Conservation (phyloP, 2,888 invertebrate species). For the Dicyrtomina minuta region DNA sequence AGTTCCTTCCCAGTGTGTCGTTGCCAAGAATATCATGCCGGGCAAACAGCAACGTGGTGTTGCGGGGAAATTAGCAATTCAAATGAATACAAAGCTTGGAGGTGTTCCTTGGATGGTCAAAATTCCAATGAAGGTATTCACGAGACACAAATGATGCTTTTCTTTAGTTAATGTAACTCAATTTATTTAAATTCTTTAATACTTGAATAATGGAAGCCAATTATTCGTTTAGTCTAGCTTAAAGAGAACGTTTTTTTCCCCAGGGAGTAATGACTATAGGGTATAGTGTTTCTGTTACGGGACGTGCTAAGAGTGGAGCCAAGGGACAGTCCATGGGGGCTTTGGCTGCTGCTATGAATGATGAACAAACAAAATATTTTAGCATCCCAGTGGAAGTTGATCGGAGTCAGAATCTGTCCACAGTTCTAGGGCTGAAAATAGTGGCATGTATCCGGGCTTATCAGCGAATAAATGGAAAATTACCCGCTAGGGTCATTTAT, state of each 20-base stretch:
- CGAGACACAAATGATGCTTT: background rate
- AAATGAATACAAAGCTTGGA: conserved; percentile 68
- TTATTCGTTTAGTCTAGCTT: background rate
- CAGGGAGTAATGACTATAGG: conserved; percentile 13
- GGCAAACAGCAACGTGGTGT: conserved; percentile 1
- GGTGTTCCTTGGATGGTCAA: conserved; percentile 83
- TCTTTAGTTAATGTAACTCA: too few species aligned
- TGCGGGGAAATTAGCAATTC: conserved; percentile 60
- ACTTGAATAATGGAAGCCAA: background rate
- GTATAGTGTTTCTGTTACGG: conserved; percentile 4
- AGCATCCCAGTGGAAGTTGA: conserved; percentile 2
- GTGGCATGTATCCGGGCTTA: background rate
- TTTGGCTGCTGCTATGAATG: conserved; percentile 9
- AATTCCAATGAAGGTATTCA: conserved; percentile 62
- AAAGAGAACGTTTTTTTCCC: background rate
- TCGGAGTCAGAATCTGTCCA: background rate
- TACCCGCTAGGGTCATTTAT: background rate
- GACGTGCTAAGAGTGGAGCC: background rate
- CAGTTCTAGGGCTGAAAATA: background rate
- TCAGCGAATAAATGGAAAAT: background rate
- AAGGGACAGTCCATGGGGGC: background rate
- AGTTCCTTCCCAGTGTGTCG: conserved; percentile 49
- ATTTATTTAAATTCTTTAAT: background rate
- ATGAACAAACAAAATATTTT: conserved; percentile 2
- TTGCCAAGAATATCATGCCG: background rate